Conservation (phyloP, 1,140 invertebrate genomes). For the Cryptotermes secundus region DNA sequence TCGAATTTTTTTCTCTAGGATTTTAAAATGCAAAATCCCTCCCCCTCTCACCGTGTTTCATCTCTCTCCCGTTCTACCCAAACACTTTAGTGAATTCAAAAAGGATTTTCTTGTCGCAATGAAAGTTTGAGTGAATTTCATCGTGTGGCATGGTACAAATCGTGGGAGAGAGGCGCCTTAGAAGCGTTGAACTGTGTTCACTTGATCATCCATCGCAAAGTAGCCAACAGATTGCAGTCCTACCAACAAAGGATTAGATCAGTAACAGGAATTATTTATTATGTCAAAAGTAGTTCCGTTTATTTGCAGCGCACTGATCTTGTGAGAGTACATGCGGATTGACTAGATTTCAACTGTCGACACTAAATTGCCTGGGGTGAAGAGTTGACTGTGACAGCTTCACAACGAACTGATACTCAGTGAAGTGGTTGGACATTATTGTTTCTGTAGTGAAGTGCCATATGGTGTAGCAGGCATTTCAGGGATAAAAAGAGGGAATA, state of each 20-base stretch:
- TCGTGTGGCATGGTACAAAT: background rate
- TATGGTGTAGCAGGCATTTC: too few species aligned
- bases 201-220: background rate
- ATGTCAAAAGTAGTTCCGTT: background rate
- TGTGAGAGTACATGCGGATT: background rate
- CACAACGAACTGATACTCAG: background rate
- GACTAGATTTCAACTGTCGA: background rate
- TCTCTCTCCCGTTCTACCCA: background rate
- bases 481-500: too few species aligned
- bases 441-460: too few species aligned
- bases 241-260: too few species aligned
- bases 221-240: background rate
- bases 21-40: background rate
- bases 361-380: background rate
- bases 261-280: background rate
- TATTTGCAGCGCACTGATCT: too few species aligned
- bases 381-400: background rate
- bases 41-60: background rate
- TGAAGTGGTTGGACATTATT: too few species aligned
- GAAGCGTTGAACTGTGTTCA: background rate
- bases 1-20: background rate
- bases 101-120: constrained; percentile 13
- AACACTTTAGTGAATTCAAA: constrained; percentile 17
- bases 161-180: background rate
- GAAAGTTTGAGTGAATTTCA: constrained; percentile 9